These are phyloP conservation scores for Microplitis demolitor DNA, from an alignment of 1,140 invertebrate genomes.

Conservation along the genomic window DNA sequence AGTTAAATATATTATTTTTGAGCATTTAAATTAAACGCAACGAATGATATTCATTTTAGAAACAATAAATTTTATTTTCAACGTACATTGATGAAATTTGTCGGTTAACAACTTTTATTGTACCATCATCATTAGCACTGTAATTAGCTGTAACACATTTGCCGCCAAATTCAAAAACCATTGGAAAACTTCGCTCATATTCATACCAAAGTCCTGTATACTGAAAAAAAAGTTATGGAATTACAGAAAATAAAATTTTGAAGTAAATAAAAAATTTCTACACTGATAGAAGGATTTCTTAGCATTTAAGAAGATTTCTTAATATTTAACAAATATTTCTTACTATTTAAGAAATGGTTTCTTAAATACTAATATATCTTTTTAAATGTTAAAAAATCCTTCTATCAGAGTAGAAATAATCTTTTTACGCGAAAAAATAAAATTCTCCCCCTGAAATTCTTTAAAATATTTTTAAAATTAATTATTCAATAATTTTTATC, in stretches of 20 bases:
- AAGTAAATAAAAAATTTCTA: no score
- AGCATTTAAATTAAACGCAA: background rate
- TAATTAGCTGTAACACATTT: slow-evolving; percentile 73
- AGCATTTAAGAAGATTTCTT: no score
- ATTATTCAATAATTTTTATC: background rate
- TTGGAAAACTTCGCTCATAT: slow-evolving; percentile 68
- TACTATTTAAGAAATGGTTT: no score
- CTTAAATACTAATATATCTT: no score
- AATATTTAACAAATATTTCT: no score
- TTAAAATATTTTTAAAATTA: slow-evolving; percentile 17
- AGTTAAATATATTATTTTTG: background rate
- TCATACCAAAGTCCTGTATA: slow-evolving; percentile 77
- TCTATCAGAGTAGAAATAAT: no score
- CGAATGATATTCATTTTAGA: no score
- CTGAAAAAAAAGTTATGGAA: slow-evolving; percentile 54
- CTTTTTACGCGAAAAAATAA: no score
- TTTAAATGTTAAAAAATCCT: no score
- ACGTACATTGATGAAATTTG: slow-evolving; percentile 65
- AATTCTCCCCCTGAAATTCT: no score
- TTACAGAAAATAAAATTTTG: no score
- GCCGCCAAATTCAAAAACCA: slow-evolving; percentile 69
- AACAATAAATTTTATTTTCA: background rate
- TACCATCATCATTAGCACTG: slow-evolving; percentile 59
- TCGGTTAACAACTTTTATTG: slow-evolving; percentile 65
- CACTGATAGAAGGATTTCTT: no score